Evolutionary conservation across 2,888 invertebrate genomes (phyloP), one percentile per base, ranked within the genome.

Genomic region (Lymantria dispar): DNA sequence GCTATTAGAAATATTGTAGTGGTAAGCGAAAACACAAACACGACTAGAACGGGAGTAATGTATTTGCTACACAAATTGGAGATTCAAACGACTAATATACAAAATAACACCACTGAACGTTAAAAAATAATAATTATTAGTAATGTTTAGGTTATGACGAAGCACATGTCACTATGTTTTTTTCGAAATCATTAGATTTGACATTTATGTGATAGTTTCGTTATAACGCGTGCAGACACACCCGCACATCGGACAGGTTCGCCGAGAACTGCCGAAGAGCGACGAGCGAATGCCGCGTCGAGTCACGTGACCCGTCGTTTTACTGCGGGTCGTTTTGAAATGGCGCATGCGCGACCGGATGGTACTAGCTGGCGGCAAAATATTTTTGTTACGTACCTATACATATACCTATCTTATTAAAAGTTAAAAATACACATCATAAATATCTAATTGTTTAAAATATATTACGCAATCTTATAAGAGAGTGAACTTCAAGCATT

Each of bases 221-320:
- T 68, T 68, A 50, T 61, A 64, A 72, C 77, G 64, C 71, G 74
- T 75, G 64, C 63, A 58, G 76, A 74, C 73, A 82, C 83, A 52
- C 72, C 83, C 78, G 76, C 49, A 58, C 72, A 43, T 61, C 47
- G 53, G 76, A 83, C 76, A 67, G 78, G 68, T 70, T 77, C 78
- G 79, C 86, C 90, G 88, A 87, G 70, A 64, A 90, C 89, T 90
- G 81, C 86, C 91, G 90, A 88, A 76, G 79, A 77, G 75, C 80
- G 80, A 80, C 90, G 92, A 91, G 80, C 80, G 87, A 91, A 83
- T 92, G 91, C 87, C 91, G 91, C 88, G 89, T 83, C 84, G 69
- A 83, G 90, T 92, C 92, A 92, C 92, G 92, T 92, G 92, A 92
- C 87, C 86, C 78, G 85, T 87, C 91, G 87, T 92, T 92, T 91